A percentile compares a stretch with the other conserved stretches of the same genome.
Evolutionary conservation across 2,888 invertebrate species (phyloP).

Genomic region (Cheilosia variabilis): DNA sequence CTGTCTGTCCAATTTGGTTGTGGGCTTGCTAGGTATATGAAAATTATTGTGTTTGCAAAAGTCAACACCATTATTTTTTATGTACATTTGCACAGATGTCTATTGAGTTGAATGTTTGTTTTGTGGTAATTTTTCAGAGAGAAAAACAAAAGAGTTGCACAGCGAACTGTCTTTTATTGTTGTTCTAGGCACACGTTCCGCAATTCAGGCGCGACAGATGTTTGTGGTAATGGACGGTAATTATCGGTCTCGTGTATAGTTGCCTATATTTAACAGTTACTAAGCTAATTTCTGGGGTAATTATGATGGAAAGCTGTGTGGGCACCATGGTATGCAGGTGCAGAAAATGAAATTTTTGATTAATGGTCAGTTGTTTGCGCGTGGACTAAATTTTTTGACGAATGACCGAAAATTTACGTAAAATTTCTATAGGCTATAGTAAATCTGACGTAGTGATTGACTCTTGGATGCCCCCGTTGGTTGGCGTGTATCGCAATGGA

Average conservation of each 20-base stretch:
- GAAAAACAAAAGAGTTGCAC: slow-evolving; percentile 56
- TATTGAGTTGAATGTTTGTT: slow-evolving; percentile 43
- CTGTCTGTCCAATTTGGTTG: neutral
- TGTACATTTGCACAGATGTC: slow-evolving; percentile 30
- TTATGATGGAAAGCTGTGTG: slow-evolving; percentile 46
- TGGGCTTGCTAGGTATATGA: slow-evolving; percentile 48
- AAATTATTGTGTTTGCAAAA: slow-evolving; percentile 60
- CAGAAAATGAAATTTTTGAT: slow-evolving; percentile 57
- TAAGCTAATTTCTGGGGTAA: slow-evolving; percentile 68
- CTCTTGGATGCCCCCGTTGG: neutral
- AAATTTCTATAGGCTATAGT: neutral
- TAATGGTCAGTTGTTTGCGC: slow-evolving; percentile 42
- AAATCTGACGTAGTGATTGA: neutral
- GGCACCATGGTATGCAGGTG: slow-evolving; percentile 45
- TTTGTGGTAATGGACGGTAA: slow-evolving; percentile 56
- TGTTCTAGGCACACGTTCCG: slow-evolving; percentile 9
- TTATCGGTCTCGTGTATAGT: slow-evolving; percentile 39
- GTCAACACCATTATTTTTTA: slow-evolving; percentile 57
- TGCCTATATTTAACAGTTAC: slow-evolving; percentile 43
- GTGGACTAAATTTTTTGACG: neutral
- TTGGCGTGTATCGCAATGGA: neutral
- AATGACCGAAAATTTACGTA: slow-evolving; percentile 9
- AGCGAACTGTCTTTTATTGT: slow-evolving; percentile 50
- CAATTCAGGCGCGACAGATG: slow-evolving; percentile 42
- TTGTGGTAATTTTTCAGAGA: neutral